phyloP scores from a whole-genome alignment of 2,113 vertebrate species.

The Tupaia tana region DNA sequence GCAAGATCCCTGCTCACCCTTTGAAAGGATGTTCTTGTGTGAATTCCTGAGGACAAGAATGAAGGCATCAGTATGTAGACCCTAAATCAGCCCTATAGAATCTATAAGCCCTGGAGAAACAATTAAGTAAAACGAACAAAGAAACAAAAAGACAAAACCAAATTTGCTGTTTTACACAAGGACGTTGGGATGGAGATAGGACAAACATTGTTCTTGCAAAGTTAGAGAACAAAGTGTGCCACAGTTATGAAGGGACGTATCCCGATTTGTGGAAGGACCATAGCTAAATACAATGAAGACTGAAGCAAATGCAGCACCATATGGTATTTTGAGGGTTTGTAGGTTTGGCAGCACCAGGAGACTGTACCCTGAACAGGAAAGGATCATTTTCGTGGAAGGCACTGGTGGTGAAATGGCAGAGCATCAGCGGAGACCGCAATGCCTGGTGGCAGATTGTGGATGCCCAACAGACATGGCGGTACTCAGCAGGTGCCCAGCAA shows the following conservation, averaged over 20 bases:
- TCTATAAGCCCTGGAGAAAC: background rate
- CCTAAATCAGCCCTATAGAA: background rate
- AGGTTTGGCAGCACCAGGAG: slow-evolving; percentile 8
- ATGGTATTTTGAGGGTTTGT: slow-evolving; percentile 12
- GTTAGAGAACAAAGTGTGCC: background rate
- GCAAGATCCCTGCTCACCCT: background rate
- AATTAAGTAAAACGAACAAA: background rate
- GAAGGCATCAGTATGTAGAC: background rate
- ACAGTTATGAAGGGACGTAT: background rate
- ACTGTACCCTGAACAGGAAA: slow-evolving; percentile 26
- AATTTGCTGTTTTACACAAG: background rate
- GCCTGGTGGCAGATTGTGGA: slow-evolving; percentile 65
- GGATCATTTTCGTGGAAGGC: slow-evolving; percentile 54
- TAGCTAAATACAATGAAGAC: background rate
- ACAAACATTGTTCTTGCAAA: background rate
- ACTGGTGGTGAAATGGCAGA: slow-evolving; percentile 67
- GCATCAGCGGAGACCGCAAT: slow-evolving; percentile 66
- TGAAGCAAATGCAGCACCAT: slow-evolving; percentile 1
- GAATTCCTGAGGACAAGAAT: background rate
- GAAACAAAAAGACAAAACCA: too few relatives aligned
- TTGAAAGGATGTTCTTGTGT: background rate
- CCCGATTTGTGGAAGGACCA: background rate
- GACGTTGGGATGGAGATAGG: background rate
- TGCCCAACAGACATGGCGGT: slow-evolving; percentile 72
- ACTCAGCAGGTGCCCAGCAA: slow-evolving; percentile 74